Base-by-base conservation (phyloP, 2,888 invertebrate genomes). In the Osedax fenrisi region DNA sequence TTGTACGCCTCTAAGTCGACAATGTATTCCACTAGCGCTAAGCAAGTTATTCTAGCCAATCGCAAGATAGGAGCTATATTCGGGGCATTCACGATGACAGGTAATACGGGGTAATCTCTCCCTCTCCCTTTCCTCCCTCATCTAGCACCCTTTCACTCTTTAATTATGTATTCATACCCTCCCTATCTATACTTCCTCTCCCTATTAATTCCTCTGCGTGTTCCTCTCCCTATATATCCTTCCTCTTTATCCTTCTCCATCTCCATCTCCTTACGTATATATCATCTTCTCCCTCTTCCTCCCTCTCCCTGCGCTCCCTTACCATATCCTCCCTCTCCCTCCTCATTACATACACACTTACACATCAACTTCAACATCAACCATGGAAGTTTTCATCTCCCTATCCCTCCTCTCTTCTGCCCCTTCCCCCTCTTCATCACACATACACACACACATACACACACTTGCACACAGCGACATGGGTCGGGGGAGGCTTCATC, bases 391-490 rank as follows among this genome's bases (percentile, higher is more conserved):
- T 22, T 64, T 22, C 22, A n/a, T 64, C 66, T 64, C 22, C 22
- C 66, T 64, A 24, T 64, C 64, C 24, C 21, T 76, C 78, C n/a
- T 2, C 17, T 17, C 17, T 17, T 56, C 56, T 56, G 10, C 17
- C 56, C 17, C 56, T 56, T 17, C 17, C 56, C 56, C 56, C 17
- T 17, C 56, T 17, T 56, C 56, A 13, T 13, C 17, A 56, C 17
- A 56, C 17, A 56, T 56, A 56, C 17, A 56, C 17, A 56, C 17
- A 56, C 17, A 56, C 17, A 56, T 56, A 56, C 17, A 56, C 17
- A 56, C 17, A 56, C 17, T 13, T 56, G n/a, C n/a, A n/a, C n/a
- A 41, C 41, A 41, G 41, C 41, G 41, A 41, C 41, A 5, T 41
- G 41, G 41, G 41, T 41, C 5, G 41, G 41, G 10, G 41, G 41